These are phyloP conservation scores for Serrognathus titanus DNA, from an alignment of 2,888 invertebrate genomes.

Conservation along the genomic window DNA sequence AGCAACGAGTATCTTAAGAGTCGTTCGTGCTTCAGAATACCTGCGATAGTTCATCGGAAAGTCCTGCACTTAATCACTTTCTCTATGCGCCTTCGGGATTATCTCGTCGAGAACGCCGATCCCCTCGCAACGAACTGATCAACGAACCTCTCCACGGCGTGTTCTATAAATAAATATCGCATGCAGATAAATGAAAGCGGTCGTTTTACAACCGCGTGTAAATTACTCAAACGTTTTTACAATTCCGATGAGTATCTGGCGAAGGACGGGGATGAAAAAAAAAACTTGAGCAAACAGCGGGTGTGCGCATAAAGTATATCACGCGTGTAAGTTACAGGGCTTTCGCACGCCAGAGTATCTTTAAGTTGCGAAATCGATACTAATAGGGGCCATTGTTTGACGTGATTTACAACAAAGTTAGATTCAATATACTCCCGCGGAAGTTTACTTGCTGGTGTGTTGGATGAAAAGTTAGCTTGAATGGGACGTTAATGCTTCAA, in stretches of 20 bases:
- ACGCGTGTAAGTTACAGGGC: constrained; percentile 7
- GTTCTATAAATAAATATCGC: too few species aligned
- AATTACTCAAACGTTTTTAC: too few species aligned
- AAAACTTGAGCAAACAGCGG: not conserved
- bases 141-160: not conserved
- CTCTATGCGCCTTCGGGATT: not conserved
- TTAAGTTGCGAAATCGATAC: constrained; percentile 15
- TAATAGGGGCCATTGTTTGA: constrained; percentile 14
- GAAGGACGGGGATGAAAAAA: too few species aligned
- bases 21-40: too few species aligned
- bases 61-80: constrained; percentile 5
- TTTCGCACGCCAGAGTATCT: constrained; percentile 11
- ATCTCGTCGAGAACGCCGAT: not conserved
- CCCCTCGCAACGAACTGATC: not conserved
- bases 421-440: constrained; percentile 11
- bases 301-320: constrained; percentile 7
- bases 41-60: not conserved
- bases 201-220: too few species aligned
- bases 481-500: not conserved
- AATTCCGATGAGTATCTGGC: too few species aligned
- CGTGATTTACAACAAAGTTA: constrained; percentile 9
- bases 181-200: too few species aligned
- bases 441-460: constrained; percentile 7
- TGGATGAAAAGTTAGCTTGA: not conserved
- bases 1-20: too few species aligned